Evolutionary conservation across 2,113 vertebrate species (phyloP).

Genomic region (Hemiprocne comata): DNA sequence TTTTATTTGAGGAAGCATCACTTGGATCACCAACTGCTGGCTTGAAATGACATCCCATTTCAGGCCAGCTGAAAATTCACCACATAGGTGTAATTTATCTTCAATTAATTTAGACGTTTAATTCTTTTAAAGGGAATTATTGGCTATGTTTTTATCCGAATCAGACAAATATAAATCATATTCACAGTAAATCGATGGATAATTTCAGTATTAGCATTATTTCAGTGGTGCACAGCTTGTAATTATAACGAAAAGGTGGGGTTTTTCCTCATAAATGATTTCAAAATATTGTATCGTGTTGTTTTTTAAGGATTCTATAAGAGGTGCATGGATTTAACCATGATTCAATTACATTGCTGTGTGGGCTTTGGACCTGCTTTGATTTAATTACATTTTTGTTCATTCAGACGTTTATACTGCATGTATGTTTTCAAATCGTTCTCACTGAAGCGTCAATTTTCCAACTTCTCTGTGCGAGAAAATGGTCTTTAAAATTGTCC

Average conservation of each 20-base stretch:
- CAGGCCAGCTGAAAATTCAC: neutral
- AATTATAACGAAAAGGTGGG: conserved; percentile 4
- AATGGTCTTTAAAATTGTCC: conserved; percentile 69
- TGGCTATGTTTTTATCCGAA: conserved; percentile 45
- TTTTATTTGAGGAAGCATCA: neutral
- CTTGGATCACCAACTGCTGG: neutral
- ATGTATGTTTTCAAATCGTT: conserved; percentile 65
- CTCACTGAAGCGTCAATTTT: conserved; percentile 43
- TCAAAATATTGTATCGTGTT: neutral
- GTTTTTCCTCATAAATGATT: neutral
- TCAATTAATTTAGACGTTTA: conserved; percentile 49
- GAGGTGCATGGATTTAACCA: conserved; percentile 47
- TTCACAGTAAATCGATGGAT: conserved; percentile 14
- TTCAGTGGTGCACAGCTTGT: neutral
- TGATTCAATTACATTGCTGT: conserved; percentile 18
- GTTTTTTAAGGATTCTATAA: conserved; percentile 8
- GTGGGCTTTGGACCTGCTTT: conserved; percentile 38
- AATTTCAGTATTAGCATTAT: conserved; percentile 47
- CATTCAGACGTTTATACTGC: conserved; percentile 58
- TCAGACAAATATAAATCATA: conserved; percentile 2
- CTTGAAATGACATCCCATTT: neutral
- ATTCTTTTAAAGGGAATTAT: conserved; percentile 32
- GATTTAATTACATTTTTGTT: conserved; percentile 72
- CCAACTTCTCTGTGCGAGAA: conserved; percentile 44
- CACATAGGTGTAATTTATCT: conserved; percentile 1